Evolutionary conservation across 92 coral and sea anemone species (phyloP).

Genomic region (Ricordea florida): DNA sequence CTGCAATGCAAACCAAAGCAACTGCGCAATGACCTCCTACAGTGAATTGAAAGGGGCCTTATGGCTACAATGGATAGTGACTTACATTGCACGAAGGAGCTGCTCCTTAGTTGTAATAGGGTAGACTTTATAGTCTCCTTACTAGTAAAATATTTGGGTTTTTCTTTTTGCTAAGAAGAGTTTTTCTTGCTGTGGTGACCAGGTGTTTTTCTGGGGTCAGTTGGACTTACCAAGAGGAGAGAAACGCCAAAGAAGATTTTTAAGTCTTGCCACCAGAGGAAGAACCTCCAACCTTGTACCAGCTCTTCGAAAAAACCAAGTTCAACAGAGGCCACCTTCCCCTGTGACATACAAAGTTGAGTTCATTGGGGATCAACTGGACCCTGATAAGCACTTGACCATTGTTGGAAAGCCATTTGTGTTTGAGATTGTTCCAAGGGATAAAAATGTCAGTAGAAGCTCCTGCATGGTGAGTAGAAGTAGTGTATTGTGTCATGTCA

Average conservation of each 20-base stretch:
- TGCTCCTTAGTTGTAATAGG: no score
- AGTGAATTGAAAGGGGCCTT: no score
- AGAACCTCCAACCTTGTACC: background rate
- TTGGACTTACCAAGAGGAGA: slow-evolving; percentile 52
- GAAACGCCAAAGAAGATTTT: slow-evolving; percentile 5
- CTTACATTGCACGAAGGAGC: no score
- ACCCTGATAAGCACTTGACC: slow-evolving; percentile 14
- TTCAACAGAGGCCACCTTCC: background rate
- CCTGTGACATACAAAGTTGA: slow-evolving; percentile 15
- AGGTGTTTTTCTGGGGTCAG: slow-evolving; percentile 88
- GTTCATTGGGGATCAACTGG: background rate
- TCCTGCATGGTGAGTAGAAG: slow-evolving; percentile 13
- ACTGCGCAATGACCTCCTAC: no score
- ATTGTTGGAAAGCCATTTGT: slow-evolving; percentile 58
- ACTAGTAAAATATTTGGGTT: no score
- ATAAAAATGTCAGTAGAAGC: background rate
- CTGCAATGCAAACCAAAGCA: no score
- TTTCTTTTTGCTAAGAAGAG: background rate
- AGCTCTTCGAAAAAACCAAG: background rate
- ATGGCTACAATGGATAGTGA: no score
- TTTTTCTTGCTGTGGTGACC: background rate
- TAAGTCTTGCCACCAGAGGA: background rate
- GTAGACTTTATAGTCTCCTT: no score
- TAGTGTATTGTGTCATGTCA: no score
- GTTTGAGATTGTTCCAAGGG: slow-evolving; percentile 24